A percentile compares a stretch with the other conserved stretches of the same genome.
phyloP scores from a whole-genome alignment of 2,797 vertebrate genomes.

The Dryobates pubescens region DNA sequence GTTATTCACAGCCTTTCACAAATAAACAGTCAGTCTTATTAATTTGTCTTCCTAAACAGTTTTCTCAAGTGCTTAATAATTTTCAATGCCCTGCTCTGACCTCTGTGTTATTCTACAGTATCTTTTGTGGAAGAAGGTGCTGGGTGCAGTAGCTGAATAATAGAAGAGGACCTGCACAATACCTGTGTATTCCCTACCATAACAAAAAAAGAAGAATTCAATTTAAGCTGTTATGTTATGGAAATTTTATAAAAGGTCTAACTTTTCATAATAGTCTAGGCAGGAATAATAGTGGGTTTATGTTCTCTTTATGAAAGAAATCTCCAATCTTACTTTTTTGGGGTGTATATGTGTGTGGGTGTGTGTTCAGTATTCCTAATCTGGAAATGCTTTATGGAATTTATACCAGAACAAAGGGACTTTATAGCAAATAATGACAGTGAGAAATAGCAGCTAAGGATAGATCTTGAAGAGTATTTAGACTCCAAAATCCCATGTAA shows the following conservation, averaged over 20 bases:
- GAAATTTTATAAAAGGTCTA: slow-evolving; percentile 16
- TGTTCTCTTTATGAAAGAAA: neutral
- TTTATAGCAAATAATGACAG: neutral
- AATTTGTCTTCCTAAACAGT: neutral
- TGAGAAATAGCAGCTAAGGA: neutral
- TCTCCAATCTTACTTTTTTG: neutral
- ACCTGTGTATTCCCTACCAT: neutral
- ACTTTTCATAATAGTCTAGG: neutral
- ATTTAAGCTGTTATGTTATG: neutral
- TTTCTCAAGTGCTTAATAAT: neutral
- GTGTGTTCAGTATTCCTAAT: neutral
- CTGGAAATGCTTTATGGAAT: slow-evolving; percentile 12
- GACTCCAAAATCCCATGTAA: neutral
- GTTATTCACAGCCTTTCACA: neutral
- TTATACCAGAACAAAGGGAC: neutral
- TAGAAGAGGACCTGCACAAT: neutral
- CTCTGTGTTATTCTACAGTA: neutral
- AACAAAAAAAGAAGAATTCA: neutral
- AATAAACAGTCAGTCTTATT: slow-evolving; percentile 5
- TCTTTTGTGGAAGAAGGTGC: neutral
- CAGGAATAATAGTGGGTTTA: neutral
- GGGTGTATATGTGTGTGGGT: neutral
- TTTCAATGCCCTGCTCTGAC: neutral
- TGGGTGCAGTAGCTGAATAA: neutral
- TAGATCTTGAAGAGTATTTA: neutral